Conservation (phyloP, 2,113 vertebrate genomes). For the Cavia aperea region DNA sequence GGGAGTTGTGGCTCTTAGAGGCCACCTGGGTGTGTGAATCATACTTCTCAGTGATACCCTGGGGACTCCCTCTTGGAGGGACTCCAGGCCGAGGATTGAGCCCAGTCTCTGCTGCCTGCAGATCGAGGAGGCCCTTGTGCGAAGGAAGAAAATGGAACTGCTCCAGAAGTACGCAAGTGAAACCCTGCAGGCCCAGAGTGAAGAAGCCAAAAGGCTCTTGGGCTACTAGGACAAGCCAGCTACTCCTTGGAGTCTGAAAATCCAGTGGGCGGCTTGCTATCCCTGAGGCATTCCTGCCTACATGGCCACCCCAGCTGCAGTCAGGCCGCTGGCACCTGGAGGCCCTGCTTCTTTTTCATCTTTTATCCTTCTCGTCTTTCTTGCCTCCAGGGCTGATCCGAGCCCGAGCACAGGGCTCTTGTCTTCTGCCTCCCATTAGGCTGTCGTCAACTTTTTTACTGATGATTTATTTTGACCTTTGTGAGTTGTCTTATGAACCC, state of each 20-base stretch:
- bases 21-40: neutral
- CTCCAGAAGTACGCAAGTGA: constrained; percentile 97
- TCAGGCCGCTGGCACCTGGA: fast-evolving
- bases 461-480: constrained; percentile 1
- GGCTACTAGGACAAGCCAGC: constrained; percentile 78
- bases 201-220: constrained; percentile 88
- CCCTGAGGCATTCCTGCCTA: too few species aligned
- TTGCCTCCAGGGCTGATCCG: neutral
- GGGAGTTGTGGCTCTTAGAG: neutral
- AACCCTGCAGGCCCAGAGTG: constrained; percentile 93
- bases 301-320: neutral
- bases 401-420: neutral
- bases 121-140: constrained; percentile 95
- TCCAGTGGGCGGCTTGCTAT: neutral
- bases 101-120: constrained; percentile 56
- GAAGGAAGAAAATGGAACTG: constrained; percentile 97
- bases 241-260: neutral
- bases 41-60: neutral
- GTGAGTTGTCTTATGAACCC: constrained; percentile 35
- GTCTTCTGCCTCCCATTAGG: neutral
- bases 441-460: constrained; percentile 9
- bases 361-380: neutral
- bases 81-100: neutral
- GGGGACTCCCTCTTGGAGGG: neutral
- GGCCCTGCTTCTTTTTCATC: neutral